A percentile compares a stretch with the other conserved stretches of the same genome.
Evolutionary conservation across 2,888 invertebrate species (phyloP).

Genomic region (Hyposoter dolosus): DNA sequence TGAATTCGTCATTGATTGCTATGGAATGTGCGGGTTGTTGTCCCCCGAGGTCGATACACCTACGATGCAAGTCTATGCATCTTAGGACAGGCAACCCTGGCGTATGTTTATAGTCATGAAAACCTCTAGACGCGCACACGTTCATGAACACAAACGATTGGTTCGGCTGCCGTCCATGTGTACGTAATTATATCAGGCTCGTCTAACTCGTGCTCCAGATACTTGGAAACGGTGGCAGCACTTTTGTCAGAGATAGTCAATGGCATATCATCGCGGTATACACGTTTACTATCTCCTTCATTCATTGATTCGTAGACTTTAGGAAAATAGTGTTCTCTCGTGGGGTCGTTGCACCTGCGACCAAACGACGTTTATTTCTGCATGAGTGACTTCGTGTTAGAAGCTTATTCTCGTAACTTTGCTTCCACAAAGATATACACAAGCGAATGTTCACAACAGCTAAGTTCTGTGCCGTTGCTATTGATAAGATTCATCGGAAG

Average conservation of each 20-base stretch:
- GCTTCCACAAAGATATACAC: background rate
- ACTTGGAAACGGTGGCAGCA: constrained; percentile 30
- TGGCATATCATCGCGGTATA: constrained; percentile 35
- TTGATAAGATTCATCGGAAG: constrained; percentile 60
- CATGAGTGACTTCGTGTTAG: constrained; percentile 7
- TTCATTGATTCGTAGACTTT: constrained; percentile 59
- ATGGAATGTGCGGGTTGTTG: background rate
- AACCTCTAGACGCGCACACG: background rate
- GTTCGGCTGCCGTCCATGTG: background rate
- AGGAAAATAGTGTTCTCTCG: constrained; percentile 29
- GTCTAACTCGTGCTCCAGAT: constrained; percentile 48
- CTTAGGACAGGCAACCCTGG: background rate
- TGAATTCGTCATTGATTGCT: background rate
- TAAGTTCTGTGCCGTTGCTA: constrained; percentile 28
- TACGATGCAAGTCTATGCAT: constrained; percentile 29
- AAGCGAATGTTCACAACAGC: constrained; percentile 32
- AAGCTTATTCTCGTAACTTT: constrained; percentile 23
- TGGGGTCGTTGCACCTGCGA: constrained; percentile 62
- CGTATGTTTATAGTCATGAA: background rate
- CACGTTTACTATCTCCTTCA: constrained; percentile 38
- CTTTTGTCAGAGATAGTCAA: constrained; percentile 59
- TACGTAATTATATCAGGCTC: constrained; percentile 27
- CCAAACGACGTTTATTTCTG: constrained; percentile 20
- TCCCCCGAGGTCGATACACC: constrained; percentile 15
- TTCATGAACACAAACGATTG: background rate